Base-by-base conservation (phyloP, 1,140 invertebrate genomes). In the Leptoteleia sp. region DNA sequence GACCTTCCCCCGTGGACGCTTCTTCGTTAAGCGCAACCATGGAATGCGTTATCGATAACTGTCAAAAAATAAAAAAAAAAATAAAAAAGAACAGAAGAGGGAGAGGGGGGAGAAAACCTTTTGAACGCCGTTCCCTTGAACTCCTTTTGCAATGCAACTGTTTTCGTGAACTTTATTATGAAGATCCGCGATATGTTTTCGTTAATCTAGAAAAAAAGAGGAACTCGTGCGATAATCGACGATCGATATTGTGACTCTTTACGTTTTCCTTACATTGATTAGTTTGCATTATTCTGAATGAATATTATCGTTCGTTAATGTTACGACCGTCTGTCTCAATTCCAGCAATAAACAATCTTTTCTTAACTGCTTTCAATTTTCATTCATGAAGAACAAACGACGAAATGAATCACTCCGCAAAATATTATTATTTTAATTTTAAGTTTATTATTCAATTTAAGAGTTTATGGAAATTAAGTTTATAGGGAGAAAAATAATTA, bases 1-100 rank as follows among this genome's bases (percentile, higher is more conserved):
- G 67, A 79, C 76, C 70, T 78, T 80, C 52, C 48, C 52, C 40
- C 43, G 47, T 31, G 19, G 13, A 75, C 35, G 70, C 64, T 70
- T 57, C 65, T 70, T 71, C 65, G 67, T 77, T 71, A 77, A 52
- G 59, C 65, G 31, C 19, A 65, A 42, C 59, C 38, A 38, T 54
- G 52, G 50, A 48, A 50, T 75, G 64, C 45, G 42, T 71, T 65
- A 65, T 77, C 65, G 42, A 64, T 54, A 65, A 15, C 15, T 27
- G 62, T 29, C 40, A 62, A 76, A 52, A n/a, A n/a, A n/a, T n/a
- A n/a, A n/a, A n/a, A n/a, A n/a, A n/a, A n/a, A n/a, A n/a, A n/a
- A n/a, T n/a, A n/a, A n/a, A n/a, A n/a, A n/a, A n/a, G n/a, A n/a
- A n/a, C n/a, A n/a, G n/a, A n/a, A n/a, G n/a, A n/a, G n/a, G n/a